phyloP scores from a whole-genome alignment of 2,113 vertebrate species.

The Pseudonaja textilis region DNA sequence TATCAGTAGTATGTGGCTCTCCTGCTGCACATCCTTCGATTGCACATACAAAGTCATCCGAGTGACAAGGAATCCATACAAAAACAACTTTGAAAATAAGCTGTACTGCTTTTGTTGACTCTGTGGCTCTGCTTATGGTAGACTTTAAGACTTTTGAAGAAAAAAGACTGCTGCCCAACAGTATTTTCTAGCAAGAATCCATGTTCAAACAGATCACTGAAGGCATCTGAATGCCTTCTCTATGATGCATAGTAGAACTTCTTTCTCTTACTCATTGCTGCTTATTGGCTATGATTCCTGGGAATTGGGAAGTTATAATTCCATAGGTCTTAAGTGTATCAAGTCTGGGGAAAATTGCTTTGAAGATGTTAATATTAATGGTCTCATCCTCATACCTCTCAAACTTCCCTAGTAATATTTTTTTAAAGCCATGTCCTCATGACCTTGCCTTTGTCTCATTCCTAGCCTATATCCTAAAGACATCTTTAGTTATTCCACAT shows the following conservation, averaged over 20 bases:
- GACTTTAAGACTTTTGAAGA: background rate
- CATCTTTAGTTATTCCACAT: background rate
- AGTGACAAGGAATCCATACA: background rate
- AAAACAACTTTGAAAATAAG: constrained; percentile 32
- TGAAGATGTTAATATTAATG: background rate
- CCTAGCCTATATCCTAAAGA: background rate
- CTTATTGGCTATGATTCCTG: background rate
- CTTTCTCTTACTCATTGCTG: background rate
- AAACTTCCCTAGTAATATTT: background rate
- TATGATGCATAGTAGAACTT: background rate
- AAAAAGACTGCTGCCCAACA: background rate
- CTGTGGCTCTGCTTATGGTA: background rate
- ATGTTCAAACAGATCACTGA: background rate
- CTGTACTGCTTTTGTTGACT: background rate
- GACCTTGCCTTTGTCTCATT: background rate
- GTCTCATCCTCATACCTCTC: background rate
- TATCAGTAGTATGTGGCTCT: constrained; percentile 25
- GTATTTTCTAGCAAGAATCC: background rate
- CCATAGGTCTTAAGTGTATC: background rate
- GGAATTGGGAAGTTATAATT: background rate
- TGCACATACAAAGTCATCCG: constrained; percentile 4
- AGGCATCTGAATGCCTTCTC: background rate
- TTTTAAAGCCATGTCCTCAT: background rate
- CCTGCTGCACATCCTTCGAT: background rate
- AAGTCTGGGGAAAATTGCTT: background rate